phyloP scores from a whole-genome alignment of 2,797 vertebrate species.

The Anas georgica region DNA sequence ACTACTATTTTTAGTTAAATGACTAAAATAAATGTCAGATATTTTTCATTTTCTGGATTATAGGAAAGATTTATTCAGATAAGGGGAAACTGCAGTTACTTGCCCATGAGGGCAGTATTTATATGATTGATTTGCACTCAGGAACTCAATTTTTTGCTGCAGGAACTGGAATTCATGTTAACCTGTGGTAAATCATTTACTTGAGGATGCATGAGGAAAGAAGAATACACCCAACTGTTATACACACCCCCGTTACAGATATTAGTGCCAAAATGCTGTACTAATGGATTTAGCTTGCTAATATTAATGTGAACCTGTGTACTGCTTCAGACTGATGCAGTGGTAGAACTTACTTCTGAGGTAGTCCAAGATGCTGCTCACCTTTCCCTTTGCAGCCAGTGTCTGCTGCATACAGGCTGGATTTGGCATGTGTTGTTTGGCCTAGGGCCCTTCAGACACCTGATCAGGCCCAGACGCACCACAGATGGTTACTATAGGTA shows the following conservation, averaged over 20 bases:
- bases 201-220: neutral
- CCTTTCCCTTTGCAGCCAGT: neutral
- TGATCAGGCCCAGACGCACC: neutral
- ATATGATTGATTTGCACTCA: neutral
- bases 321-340: neutral
- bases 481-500: rapidly evolving
- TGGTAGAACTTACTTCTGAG: neutral
- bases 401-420: rapidly evolving
- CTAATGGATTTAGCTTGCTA: neutral
- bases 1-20: constrained; percentile 18
- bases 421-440: neutral
- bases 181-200: neutral
- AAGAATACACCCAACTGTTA: neutral
- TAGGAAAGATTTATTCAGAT: neutral
- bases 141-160: neutral
- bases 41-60: too few relatives aligned
- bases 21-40: neutral
- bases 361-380: neutral
- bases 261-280: neutral
- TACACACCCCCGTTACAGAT: neutral
- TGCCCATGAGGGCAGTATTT: neutral
- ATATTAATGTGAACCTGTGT: rapidly evolving
- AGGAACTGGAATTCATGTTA: neutral
- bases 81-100: neutral
- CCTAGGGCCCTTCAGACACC: neutral